Evolutionary conservation across 2,797 vertebrate genomes (phyloP), one percentile per base, ranked within the genome.

Genomic region (Staurois parvus): DNA sequence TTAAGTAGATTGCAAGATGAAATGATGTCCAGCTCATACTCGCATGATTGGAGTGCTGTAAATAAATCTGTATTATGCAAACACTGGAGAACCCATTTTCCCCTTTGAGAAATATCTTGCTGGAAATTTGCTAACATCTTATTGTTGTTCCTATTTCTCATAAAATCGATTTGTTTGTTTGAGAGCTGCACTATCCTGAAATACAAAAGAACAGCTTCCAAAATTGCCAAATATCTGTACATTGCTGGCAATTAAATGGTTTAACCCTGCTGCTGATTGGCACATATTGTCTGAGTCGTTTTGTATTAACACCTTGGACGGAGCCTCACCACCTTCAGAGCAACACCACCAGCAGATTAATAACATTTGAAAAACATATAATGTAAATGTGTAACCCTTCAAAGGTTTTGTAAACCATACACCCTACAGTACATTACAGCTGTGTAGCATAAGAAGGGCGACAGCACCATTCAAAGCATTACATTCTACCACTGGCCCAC

Each of bases 41-140:
- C n/a, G 81, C 76, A 87, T 83, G 81, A 26, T 30, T 37, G 52
- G 85, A 30, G 85, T 79, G 85, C 42, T 87, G 85, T 87, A 87
- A 83, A 87, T 83, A 87, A 87, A 87, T 87, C 30, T 62, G 67
- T 76, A 81, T 81, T 81, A 72, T 81, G 45, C 64, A 70, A 72
- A 82, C 66, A 59, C 56, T 81, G 84, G 79, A 74, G 69, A 68
- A 74, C 2, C 76, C 42, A 42, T 79, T 85, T 52, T 73, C 74
- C 28, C 62, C 72, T 28, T 34, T 48, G 11, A 37, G 30, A 70
- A 70, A 70, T 11, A 29, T 80, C 19, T 70, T 59, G 52, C 45
- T 37, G 29, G 29, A 28, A 40, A n/a, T n/a, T 59, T 59, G 52
- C 52, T 59, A 59, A 21, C 52, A 59, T 59, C 29, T 76, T 52